These are phyloP conservation scores for Actinostola sp. DNA, from an alignment of 92 coral and sea anemone species.

Conservation along the genomic window DNA sequence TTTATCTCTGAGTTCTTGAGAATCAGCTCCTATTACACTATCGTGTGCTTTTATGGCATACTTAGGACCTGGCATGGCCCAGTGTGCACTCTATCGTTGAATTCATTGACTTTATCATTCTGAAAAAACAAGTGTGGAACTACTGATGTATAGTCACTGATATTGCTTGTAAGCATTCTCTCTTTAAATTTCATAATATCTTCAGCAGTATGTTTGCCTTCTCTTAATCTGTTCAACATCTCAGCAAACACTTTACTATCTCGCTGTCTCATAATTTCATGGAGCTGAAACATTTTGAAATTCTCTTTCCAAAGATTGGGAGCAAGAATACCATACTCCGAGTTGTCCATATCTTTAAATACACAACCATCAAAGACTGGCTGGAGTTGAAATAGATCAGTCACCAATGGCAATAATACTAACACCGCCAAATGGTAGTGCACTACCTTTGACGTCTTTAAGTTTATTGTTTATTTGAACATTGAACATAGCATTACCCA, in stretches of 20 bases:
- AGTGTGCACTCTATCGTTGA: conserved; percentile 51
- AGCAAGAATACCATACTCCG: conserved; percentile 72
- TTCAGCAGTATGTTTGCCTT: conserved; percentile 50
- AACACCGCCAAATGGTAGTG: no score
- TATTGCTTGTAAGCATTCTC: conserved; percentile 23
- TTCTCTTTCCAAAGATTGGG: conserved; percentile 57
- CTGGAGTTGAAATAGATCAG: no score
- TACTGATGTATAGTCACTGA: conserved; percentile 31
- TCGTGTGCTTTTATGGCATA: conserved; percentile 43
- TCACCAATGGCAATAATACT: no score
- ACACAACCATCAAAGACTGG: conserved; percentile 71
- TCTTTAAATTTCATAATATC: conserved; percentile 47
- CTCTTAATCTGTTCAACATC: conserved; percentile 51
- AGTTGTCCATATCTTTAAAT: conserved; percentile 60
- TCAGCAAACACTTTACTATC: conserved; percentile 57
- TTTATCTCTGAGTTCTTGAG: conserved; percentile 55
- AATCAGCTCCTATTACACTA: conserved; percentile 60
- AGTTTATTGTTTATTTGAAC: conserved; percentile 63
- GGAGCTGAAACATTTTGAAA: conserved; percentile 55
- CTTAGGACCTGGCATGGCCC: conserved; percentile 40
- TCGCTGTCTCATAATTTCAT: conserved; percentile 64
- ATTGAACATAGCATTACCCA: conserved; percentile 69
- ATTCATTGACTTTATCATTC: conserved; percentile 43
- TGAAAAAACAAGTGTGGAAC: conserved; percentile 54
- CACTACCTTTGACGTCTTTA: no score